A percentile compares a stretch with the other conserved stretches of the same genome.
These are phyloP conservation scores for Odontocolon sp. DNA, from an alignment of 2,888 invertebrate genomes.

Conservation along the genomic window DNA sequence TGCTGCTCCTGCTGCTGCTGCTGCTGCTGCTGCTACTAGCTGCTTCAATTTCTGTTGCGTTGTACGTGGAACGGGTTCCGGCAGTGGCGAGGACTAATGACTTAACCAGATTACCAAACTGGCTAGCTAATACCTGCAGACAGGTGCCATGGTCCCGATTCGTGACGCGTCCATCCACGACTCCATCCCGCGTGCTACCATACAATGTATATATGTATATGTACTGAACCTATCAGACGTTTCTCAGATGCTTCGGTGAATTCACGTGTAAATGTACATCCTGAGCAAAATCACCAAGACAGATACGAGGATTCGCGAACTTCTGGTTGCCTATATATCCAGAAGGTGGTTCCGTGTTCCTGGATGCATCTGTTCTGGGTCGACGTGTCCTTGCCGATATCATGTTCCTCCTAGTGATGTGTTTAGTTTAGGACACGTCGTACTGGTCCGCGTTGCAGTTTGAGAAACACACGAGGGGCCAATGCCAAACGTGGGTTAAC, in stretches of 20 bases:
- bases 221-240: too few species aligned
- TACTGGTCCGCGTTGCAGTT: conserved; percentile 59
- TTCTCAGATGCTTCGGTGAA: background rate
- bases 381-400: conserved; percentile 5
- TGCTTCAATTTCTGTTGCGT: conserved; percentile 44
- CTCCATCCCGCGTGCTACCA: conserved; percentile 31
- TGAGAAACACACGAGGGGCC: conserved; percentile 62
- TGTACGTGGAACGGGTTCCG: conserved; percentile 57
- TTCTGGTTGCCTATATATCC: background rate
- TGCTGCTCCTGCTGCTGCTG: conserved; percentile 37
- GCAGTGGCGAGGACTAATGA: conserved; percentile 64
- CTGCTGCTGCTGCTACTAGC: conserved; percentile 26
- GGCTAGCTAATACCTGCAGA: conserved; percentile 69
- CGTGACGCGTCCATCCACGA: conserved; percentile 58
- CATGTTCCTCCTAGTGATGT: conserved; percentile 32
- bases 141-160: conserved; percentile 65
- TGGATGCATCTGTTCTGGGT: conserved; percentile 23
- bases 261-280: background rate
- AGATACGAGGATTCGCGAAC: conserved; percentile 17
- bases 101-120: conserved; percentile 70
- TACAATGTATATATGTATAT: background rate
- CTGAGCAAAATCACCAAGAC: conserved; percentile 21
- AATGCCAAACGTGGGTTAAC: conserved; percentile 65
- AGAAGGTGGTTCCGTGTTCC: background rate
- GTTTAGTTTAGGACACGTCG: conserved; percentile 39